phyloP scores from a whole-genome alignment of 1,140 invertebrate species.

The Lasaia peninsularis region DNA sequence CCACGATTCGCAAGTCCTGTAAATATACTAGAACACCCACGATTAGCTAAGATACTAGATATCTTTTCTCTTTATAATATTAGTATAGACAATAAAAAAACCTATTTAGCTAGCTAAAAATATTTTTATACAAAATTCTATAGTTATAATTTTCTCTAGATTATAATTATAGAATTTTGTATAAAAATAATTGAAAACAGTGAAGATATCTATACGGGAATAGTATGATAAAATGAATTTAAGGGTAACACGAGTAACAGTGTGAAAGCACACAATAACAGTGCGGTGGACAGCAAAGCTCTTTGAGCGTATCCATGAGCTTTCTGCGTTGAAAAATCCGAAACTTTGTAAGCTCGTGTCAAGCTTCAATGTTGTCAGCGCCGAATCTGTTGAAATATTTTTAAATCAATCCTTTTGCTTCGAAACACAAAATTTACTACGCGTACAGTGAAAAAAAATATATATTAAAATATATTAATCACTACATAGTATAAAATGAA shows the following conservation, averaged over 20 bases:
- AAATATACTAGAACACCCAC: no score
- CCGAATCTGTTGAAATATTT: conserved; percentile 24
- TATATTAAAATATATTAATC: no score
- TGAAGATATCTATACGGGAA: neutral
- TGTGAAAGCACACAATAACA: conserved; percentile 32
- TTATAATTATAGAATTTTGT: no score
- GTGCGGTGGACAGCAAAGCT: conserved; percentile 57
- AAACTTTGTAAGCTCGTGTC: conserved; percentile 36
- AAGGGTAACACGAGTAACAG: conserved; percentile 10
- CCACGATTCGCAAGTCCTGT: no score
- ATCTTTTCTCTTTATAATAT: no score
- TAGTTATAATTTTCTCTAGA: no score
- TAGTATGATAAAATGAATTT: conserved; percentile 8
- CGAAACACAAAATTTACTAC: neutral
- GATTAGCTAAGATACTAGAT: no score
- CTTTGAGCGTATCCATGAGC: conserved; percentile 47
- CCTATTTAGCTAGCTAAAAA: no score
- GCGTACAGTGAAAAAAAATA: no score
- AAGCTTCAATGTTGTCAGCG: conserved; percentile 25
- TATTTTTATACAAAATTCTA: no score
- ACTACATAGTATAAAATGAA: no score
- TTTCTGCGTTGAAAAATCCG: conserved; percentile 38
- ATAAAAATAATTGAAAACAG: neutral
- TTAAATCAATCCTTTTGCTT: conserved; percentile 24
- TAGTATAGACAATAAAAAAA: no score